Base-by-base conservation (phyloP, 2,888 invertebrate genomes). In the Drosophila antonietae region DNA sequence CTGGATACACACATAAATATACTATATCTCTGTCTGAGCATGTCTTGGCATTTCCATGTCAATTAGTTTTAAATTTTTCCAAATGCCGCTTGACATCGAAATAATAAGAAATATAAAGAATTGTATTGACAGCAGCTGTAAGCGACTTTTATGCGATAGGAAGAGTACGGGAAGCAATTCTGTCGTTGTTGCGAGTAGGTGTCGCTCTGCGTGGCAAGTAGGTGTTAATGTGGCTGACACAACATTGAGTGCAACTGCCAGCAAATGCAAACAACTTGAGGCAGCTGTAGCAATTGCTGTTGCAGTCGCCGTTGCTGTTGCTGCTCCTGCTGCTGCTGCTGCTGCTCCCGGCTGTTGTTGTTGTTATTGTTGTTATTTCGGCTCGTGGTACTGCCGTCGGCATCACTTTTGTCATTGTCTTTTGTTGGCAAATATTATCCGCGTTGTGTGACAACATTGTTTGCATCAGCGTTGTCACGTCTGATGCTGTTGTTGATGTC, bases 61-160 rank as follows among this genome's bases (percentile, higher is more conserved):
- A 88, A 85, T 85, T 88, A 85, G 88, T 83, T 81, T 59, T 57
- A 59, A 76, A 74, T 77, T 82, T 75, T 75, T 58, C 66, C 55
- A 72, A 79, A 82, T 68, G 76, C 68, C 49, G n/a, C 70, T 80
- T 74, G 79, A 80, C 79, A 79, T 62, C 63, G 20, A 64, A 79
- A 77, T 79, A 77, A 76, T 68, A 76, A 66, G 68, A 64, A 53
- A 67, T 49, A 56, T 58, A 69, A 59, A 68, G 58, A 65, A 66
- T 63, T 75, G n/a, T 41, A 76, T 71, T 77, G 80, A 70, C 76
- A 77, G 52, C 51, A 23, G 51, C 52, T 20, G 52, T 55, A 35
- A 49, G 67, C 28, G 43, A 39, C 52, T 46, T 51, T 31, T 46
- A 18, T 31, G 20, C n/a, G 37, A 7, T 10, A 15, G 15, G 7